phyloP scores from a whole-genome alignment of 2,113 vertebrate genomes.

The Neomonachus schauinslandi region DNA sequence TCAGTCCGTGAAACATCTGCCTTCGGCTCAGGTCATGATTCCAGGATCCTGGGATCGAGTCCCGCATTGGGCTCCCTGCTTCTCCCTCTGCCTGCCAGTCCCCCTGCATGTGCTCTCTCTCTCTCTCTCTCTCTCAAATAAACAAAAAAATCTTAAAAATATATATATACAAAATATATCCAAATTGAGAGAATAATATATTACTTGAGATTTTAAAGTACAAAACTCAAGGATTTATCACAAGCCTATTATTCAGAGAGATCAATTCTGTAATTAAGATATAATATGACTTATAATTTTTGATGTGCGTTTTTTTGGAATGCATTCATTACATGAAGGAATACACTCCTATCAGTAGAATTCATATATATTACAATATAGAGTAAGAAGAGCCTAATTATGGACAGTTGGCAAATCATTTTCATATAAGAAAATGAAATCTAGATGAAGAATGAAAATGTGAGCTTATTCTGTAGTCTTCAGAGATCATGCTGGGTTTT shows the following conservation, averaged over 20 bases:
- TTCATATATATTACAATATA: not conserved
- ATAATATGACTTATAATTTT: not conserved
- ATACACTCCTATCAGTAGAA: not conserved
- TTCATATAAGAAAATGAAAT: conserved; percentile 46
- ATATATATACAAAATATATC: not conserved
- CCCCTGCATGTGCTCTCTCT: not conserved
- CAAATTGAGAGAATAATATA: not conserved
- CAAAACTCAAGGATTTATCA: conserved; percentile 10
- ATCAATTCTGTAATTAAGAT: conserved; percentile 5
- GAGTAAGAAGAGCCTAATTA: not conserved
- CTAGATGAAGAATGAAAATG: conserved; percentile 13
- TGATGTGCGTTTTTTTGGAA: not conserved
- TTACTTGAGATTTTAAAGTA: not conserved
- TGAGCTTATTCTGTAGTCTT: not conserved
- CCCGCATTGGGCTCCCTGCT: not conserved
- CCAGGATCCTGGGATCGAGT: not conserved
- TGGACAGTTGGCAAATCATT: not conserved
- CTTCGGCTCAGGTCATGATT: not conserved
- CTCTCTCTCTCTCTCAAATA: not conserved
- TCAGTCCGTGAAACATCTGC: not conserved
- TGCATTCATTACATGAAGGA: not conserved
- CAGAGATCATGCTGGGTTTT: conserved; percentile 13
- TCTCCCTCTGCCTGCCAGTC: not conserved
- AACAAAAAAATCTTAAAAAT: not conserved
- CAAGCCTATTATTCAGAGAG: not conserved